Evolutionary conservation across 1,140 invertebrate genomes (phyloP).

Genomic region (Diorhabda sublineata): DNA sequence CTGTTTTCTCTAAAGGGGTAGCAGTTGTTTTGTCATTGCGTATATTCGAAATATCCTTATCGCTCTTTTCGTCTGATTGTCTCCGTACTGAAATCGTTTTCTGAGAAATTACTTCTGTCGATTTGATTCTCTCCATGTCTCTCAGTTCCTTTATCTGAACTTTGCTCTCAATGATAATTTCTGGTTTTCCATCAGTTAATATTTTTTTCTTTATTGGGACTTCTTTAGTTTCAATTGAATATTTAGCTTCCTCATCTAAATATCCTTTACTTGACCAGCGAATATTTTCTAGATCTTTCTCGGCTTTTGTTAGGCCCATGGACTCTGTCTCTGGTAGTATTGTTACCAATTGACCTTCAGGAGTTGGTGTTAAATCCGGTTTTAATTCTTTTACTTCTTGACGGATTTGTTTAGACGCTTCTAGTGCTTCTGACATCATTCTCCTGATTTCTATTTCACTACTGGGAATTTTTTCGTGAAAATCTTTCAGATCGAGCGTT

Average conservation of each 20-base stretch:
- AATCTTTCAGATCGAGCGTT: slow-evolving; percentile 20
- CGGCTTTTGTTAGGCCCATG: slow-evolving; percentile 9
- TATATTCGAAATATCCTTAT: too few species aligned
- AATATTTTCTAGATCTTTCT: slow-evolving; percentile 18
- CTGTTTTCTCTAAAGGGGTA: too few species aligned
- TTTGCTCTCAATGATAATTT: slow-evolving; percentile 7
- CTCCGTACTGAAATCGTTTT: neutral
- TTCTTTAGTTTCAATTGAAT: neutral
- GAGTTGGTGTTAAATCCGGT: slow-evolving; percentile 53
- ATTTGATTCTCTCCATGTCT: slow-evolving; percentile 7
- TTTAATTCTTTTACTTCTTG: slow-evolving; percentile 53
- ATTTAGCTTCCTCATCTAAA: neutral
- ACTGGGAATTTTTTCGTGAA: slow-evolving; percentile 22
- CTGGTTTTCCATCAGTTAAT: neutral
- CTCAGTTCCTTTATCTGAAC: neutral
- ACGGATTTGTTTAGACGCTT: slow-evolving; percentile 52
- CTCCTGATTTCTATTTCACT: slow-evolving; percentile 47
- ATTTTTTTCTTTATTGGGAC: neutral
- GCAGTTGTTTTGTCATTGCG: too few species aligned
- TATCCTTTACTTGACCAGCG: neutral
- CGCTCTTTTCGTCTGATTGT: too few species aligned
- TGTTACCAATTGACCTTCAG: slow-evolving; percentile 45
- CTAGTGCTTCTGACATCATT: slow-evolving; percentile 51
- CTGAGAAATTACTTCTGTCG: slow-evolving; percentile 3
- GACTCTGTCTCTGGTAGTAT: slow-evolving; percentile 31